These are phyloP conservation scores for Enteromius paludinosus DNA, from an alignment of 2,797 vertebrate genomes.

Conservation along the genomic window DNA sequence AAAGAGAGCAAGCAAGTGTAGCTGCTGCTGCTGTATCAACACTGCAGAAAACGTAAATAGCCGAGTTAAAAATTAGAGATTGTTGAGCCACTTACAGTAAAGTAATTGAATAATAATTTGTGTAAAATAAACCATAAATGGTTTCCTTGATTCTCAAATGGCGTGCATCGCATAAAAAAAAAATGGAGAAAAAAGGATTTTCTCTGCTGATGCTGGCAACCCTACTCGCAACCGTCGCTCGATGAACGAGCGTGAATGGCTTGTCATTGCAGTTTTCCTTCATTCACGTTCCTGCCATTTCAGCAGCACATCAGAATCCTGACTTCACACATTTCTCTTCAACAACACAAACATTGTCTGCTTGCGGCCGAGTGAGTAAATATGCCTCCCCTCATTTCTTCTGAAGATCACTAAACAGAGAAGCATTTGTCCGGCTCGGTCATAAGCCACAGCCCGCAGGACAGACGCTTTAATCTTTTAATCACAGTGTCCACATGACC, in stretches of 20 bases:
- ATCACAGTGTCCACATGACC: constrained; percentile 9
- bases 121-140: neutral
- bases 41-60: neutral
- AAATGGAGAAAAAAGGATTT: neutral
- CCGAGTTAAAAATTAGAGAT: neutral
- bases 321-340: constrained; percentile 39
- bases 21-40: neutral
- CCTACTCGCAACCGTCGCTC: neutral
- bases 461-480: neutral
- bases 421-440: constrained; percentile 17
- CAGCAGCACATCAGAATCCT: constrained; percentile 51
- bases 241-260: constrained; percentile 58
- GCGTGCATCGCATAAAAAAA: neutral
- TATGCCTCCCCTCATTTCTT: constrained; percentile 30
- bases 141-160: neutral
- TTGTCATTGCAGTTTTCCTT: constrained; percentile 56
- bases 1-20: neutral
- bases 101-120: neutral
- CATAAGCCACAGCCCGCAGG: constrained; percentile 20
- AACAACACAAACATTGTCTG: constrained; percentile 19
- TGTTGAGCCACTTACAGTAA: neutral
- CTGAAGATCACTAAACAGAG: constrained; percentile 29
- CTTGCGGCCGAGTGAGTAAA: constrained; percentile 30
- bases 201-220: constrained; percentile 3
- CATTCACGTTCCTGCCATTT: constrained; percentile 33